Conservation (phyloP, 2,113 vertebrate species). For the Emydura subglobosa region DNA sequence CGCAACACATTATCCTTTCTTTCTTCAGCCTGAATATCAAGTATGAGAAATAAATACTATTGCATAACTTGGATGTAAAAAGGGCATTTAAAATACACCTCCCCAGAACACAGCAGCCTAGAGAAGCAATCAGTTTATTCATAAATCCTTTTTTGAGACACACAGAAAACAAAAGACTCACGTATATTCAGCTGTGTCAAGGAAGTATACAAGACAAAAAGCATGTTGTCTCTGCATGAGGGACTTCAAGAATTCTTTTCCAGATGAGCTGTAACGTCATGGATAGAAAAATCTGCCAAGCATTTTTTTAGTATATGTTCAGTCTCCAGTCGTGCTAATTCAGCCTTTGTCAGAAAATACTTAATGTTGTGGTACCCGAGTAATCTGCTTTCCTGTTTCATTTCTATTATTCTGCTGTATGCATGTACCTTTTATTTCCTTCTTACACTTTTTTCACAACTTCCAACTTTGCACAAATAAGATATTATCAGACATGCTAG, state of each 20-base stretch:
- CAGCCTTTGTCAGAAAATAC: constrained; percentile 67
- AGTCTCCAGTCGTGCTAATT: constrained; percentile 72
- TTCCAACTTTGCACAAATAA: constrained; percentile 1
- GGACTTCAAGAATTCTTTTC: constrained; percentile 67
- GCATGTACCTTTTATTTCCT: background rate
- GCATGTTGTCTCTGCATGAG: constrained; percentile 61
- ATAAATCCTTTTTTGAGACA: constrained; percentile 20
- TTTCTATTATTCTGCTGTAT: background rate
- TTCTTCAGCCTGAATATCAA: constrained; percentile 55
- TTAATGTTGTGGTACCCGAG: constrained; percentile 60
- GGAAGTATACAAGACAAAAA: constrained; percentile 61
- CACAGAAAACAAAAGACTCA: background rate
- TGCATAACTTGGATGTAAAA: constrained; percentile 35
- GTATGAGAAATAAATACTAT: constrained; percentile 42
- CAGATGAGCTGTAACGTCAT: constrained; percentile 69
- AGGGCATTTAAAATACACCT: constrained; percentile 16
- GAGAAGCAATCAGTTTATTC: constrained; percentile 53
- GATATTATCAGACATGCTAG: background rate
- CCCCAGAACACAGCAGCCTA: background rate
- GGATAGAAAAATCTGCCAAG: constrained; percentile 52
- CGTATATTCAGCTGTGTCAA: constrained; percentile 40
- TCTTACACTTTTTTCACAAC: background rate
- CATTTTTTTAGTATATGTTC: constrained; percentile 61
- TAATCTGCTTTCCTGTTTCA: constrained; percentile 42
- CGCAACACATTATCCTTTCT: constrained; percentile 43